These are phyloP conservation scores for Sylvilagus bachmani DNA, from an alignment of 2,113 vertebrate species.

Conservation along the genomic window DNA sequence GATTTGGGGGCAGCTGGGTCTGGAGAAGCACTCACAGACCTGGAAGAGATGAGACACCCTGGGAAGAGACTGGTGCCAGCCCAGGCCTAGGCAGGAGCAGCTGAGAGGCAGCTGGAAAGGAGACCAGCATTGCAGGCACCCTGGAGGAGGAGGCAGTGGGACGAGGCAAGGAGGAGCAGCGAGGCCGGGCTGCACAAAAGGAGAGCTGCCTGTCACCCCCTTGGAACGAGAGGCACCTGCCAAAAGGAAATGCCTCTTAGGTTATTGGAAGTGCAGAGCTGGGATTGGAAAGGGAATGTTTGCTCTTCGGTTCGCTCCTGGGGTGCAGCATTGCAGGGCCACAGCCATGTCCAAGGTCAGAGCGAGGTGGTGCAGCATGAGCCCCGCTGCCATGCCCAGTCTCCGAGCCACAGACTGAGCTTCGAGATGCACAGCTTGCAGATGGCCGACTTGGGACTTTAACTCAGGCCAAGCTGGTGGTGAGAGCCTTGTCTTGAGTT, in stretches of 20 bases:
- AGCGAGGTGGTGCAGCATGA: no score
- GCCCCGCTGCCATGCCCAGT: neutral
- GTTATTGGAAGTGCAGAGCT: neutral
- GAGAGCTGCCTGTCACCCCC: neutral
- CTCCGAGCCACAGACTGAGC: neutral
- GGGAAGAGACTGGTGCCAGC: neutral
- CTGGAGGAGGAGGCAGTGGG: accelerated
- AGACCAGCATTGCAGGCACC: neutral
- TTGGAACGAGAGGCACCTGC: neutral
- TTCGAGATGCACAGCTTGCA: neutral
- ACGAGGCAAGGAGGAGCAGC: neutral
- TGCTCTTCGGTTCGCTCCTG: no score
- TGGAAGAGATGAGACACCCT: neutral
- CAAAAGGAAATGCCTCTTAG: neutral
- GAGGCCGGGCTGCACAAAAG: neutral
- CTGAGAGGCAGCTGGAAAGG: neutral
- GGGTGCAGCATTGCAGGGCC: neutral
- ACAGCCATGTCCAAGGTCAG: no score
- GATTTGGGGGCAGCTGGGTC: neutral
- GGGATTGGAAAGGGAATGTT: neutral
- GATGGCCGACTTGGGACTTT: neutral
- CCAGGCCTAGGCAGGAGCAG: neutral
- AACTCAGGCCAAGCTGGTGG: neutral
- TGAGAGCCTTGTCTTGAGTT: neutral
- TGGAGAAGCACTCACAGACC: no score